These are phyloP conservation scores for Machimus atricapillus DNA, from an alignment of 2,888 invertebrate genomes.

Conservation along the genomic window DNA sequence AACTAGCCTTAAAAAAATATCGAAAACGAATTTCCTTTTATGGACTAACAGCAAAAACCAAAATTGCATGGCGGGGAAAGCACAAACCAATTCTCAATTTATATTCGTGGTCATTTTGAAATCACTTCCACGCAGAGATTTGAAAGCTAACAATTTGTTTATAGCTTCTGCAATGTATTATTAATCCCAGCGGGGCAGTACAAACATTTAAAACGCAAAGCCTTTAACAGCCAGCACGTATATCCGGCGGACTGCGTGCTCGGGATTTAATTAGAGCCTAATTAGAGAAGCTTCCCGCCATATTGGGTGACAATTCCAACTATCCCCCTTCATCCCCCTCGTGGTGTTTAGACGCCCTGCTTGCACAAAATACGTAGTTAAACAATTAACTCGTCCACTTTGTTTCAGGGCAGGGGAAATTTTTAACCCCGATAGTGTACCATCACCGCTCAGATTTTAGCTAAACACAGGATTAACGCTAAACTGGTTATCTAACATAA, in stretches of 20 bases:
- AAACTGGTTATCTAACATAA: neutral
- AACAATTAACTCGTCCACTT: neutral
- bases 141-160: neutral
- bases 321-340: neutral
- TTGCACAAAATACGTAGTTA: neutral
- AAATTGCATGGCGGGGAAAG: neutral
- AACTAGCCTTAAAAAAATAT: neutral
- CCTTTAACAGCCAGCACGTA: neutral
- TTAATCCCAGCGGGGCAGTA: neutral
- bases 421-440: neutral
- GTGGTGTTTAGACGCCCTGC: neutral
- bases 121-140: neutral
- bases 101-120: neutral
- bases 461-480: neutral
- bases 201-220: neutral
- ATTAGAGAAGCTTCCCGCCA: neutral
- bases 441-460: neutral
- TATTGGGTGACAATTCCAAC: neutral
- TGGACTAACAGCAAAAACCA: neutral
- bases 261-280: neutral
- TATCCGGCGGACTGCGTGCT: neutral
- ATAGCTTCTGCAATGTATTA: neutral
- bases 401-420: neutral
- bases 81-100: neutral
- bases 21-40: neutral